Percentiles rank a stretch among this genome's conserved stretches.
These are phyloP conservation scores for Limnodromus scolopaceus DNA, from an alignment of 2,797 vertebrate genomes.

Conservation along the genomic window DNA sequence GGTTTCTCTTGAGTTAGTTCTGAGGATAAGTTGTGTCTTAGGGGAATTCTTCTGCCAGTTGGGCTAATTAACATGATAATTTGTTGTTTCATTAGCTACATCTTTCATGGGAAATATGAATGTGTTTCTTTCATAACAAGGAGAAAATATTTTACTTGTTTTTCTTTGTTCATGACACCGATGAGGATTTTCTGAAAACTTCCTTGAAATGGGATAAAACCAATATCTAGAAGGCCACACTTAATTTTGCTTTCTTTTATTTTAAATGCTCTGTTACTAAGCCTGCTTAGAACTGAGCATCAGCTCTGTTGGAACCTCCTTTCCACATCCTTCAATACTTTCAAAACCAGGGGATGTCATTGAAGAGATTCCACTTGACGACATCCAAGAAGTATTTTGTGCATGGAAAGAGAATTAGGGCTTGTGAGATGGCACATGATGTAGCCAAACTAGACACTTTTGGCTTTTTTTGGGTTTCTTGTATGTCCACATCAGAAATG, in stretches of 20 bases:
- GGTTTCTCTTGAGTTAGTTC: not conserved
- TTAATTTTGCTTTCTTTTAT: not conserved
- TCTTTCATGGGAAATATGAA: not conserved
- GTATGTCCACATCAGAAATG: not conserved
- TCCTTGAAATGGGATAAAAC: not conserved
- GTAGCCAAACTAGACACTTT: not conserved
- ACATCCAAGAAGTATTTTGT: not conserved
- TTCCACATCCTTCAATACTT: not conserved
- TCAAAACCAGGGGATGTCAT: not conserved
- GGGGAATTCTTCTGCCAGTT: conserved; percentile 32
- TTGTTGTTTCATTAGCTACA: conserved; percentile 35
- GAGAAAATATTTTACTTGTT: not conserved
- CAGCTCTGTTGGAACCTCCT: not conserved
- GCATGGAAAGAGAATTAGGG: not conserved
- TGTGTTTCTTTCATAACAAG: not conserved
- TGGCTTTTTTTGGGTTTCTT: not conserved
- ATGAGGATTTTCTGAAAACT: not conserved
- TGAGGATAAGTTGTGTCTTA: not conserved
- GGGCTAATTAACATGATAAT: conserved; percentile 51
- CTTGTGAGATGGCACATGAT: fast-evolving
- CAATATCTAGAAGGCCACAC: fast-evolving
- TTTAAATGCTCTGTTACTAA: not conserved
- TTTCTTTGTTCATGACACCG: not conserved
- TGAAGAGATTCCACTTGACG: not conserved
- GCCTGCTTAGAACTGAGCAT: not conserved